phyloP scores from a whole-genome alignment of 1,140 invertebrate genomes.

The Thereuonema tuberculata region DNA sequence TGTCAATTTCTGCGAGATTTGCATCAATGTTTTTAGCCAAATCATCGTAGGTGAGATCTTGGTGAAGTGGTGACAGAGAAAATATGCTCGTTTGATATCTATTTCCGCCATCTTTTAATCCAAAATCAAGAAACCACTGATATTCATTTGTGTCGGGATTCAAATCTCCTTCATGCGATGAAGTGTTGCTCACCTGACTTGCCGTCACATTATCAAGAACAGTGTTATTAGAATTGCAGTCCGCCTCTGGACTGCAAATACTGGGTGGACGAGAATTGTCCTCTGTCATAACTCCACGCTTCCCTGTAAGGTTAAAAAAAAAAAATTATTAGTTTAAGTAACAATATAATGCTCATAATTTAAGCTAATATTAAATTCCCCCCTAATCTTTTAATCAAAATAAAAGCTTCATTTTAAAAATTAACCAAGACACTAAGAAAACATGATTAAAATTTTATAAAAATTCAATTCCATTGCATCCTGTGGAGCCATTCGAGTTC shows the following conservation, averaged over 20 bases:
- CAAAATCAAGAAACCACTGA: not conserved
- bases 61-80: conserved; percentile 32
- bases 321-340: not conserved
- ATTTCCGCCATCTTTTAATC: not conserved
- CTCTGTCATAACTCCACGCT: not conserved
- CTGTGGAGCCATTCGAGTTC: no score
- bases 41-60: conserved; percentile 58
- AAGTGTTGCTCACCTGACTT: not conserved
- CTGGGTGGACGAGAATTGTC: not conserved
- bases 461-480: no score
- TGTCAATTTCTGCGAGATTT: conserved; percentile 83
- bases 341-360: not conserved
- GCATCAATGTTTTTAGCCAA: conserved; percentile 74
- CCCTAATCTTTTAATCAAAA: no score
- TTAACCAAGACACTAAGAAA: no score
- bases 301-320: not conserved
- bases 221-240: conserved; percentile 7
- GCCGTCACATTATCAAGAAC: no score
- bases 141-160: not conserved
- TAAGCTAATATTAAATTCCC: no score
- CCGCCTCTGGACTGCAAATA: not conserved
- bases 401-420: no score
- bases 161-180: not conserved
- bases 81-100: not conserved
- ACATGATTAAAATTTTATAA: no score